Percentiles rank a stretch among this genome's conserved stretches.
phyloP scores from a whole-genome alignment of 2,888 invertebrate species.

The Branchipolynoe longqiensis region DNA sequence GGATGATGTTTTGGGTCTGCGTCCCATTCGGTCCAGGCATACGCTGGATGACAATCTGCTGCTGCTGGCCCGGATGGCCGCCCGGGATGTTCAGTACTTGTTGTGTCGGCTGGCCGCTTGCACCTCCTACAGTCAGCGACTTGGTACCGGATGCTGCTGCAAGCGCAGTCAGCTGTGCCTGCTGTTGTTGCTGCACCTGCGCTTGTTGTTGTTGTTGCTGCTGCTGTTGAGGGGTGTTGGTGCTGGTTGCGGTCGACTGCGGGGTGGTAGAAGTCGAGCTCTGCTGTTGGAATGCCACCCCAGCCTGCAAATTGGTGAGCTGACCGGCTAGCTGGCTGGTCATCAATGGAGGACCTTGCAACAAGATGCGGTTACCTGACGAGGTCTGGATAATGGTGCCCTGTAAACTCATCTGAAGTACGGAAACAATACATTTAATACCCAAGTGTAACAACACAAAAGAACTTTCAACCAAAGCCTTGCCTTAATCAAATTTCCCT shows the following conservation, averaged over 20 bases:
- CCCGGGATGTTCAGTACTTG: conserved; percentile 41
- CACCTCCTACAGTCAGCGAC: background rate
- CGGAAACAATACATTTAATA: background rate
- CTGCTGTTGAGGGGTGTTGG: background rate
- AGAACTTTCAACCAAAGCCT: no score
- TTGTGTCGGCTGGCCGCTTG: conserved; percentile 18
- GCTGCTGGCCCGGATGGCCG: conserved; percentile 66
- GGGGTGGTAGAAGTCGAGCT: background rate
- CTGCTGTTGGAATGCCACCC: conserved; percentile 20
- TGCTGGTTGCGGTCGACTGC: background rate
- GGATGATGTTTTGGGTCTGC: conserved; percentile 55
- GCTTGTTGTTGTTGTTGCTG: background rate
- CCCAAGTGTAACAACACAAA: no score
- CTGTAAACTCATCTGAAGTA: conserved; percentile 70
- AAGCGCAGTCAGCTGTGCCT: background rate
- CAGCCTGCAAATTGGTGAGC: conserved; percentile 37
- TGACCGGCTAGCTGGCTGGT: conserved; percentile 42
- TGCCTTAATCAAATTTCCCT: no score
- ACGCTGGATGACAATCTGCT: conserved; percentile 74
- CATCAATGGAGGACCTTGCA: conserved; percentile 39
- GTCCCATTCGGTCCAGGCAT: conserved; percentile 62
- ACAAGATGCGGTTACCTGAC: conserved; percentile 73
- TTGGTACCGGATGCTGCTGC: background rate
- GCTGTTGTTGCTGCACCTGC: background rate
- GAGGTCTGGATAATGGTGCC: conserved; percentile 76